Percentiles rank a stretch among this genome's conserved stretches.
Evolutionary conservation across 1,140 invertebrate genomes (phyloP).

Genomic region (Achatina immaculata): DNA sequence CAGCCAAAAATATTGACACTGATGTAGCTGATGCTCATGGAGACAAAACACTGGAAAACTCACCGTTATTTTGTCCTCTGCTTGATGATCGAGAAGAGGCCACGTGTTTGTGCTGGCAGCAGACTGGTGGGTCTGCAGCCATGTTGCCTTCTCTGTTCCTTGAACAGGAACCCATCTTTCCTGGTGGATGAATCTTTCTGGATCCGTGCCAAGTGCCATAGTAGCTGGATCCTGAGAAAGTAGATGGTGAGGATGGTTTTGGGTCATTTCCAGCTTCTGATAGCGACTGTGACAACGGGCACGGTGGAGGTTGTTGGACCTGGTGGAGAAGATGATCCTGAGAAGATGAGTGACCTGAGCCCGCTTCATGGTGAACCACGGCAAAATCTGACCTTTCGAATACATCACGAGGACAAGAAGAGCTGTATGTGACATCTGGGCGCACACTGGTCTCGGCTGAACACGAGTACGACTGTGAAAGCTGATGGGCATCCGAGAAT

Average conservation of each 20-base stretch:
- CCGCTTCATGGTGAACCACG: not conserved
- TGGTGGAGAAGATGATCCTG: not conserved
- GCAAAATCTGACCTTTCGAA: not conserved
- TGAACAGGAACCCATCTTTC: not conserved
- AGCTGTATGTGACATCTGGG: not conserved
- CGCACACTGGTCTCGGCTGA: not conserved
- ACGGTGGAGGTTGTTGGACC: not conserved
- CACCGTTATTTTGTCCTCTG: no score
- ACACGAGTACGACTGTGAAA: not conserved
- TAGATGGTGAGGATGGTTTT: not conserved
- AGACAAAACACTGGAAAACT: no score
- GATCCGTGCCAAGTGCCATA: constrained; percentile 28
- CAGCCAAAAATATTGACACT: no score
- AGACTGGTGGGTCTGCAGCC: not conserved
- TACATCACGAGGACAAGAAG: not conserved
- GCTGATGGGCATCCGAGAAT: not conserved
- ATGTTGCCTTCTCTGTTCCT: not conserved
- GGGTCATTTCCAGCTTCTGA: not conserved
- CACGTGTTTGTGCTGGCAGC: not conserved
- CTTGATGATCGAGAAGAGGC: not conserved
- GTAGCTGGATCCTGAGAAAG: not conserved
- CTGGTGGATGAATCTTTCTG: not conserved
- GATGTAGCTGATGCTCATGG: no score
- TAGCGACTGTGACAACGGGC: not conserved
- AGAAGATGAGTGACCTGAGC: not conserved